phyloP scores from a whole-genome alignment of 2,888 invertebrate genomes.

The Drosophila quinaria region DNA sequence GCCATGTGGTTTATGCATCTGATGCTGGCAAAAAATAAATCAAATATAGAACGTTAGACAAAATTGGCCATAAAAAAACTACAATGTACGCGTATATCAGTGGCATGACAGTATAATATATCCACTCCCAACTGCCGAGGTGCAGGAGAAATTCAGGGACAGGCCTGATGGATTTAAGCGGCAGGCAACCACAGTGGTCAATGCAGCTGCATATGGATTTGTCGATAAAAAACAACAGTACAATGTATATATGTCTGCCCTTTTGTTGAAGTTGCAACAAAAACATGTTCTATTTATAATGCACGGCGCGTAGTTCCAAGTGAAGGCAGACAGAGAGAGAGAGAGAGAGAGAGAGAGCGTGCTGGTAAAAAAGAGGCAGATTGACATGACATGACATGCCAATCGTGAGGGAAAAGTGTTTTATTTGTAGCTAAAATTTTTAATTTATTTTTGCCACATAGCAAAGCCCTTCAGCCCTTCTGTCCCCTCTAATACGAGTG shows the following conservation, averaged over 20 bases:
- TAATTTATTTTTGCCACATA: conserved; percentile 41
- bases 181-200: conserved; percentile 43
- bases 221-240: conserved; percentile 44
- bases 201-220: conserved; percentile 57
- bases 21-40: conserved; percentile 21
- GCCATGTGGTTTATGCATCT: conserved; percentile 46
- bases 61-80: conserved; percentile 10
- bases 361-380: conserved; percentile 20
- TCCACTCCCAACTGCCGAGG: not conserved
- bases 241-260: conserved; percentile 3
- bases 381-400: conserved; percentile 64
- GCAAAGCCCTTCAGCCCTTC: not conserved
- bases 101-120: conserved; percentile 7
- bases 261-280: conserved; percentile 40
- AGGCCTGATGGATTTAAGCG: conserved; percentile 50
- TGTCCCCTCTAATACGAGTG: not conserved
- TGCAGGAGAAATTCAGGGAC: conserved; percentile 1
- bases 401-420: conserved; percentile 50
- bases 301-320: conserved; percentile 42
- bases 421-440: conserved; percentile 48
- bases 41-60: conserved; percentile 34
- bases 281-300: conserved; percentile 62
- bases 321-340: not conserved
- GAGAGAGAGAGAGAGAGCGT: not conserved
- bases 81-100: conserved; percentile 19